These are phyloP conservation scores for Salticus scenicus DNA, from an alignment of 2,888 invertebrate species.

Conservation along the genomic window DNA sequence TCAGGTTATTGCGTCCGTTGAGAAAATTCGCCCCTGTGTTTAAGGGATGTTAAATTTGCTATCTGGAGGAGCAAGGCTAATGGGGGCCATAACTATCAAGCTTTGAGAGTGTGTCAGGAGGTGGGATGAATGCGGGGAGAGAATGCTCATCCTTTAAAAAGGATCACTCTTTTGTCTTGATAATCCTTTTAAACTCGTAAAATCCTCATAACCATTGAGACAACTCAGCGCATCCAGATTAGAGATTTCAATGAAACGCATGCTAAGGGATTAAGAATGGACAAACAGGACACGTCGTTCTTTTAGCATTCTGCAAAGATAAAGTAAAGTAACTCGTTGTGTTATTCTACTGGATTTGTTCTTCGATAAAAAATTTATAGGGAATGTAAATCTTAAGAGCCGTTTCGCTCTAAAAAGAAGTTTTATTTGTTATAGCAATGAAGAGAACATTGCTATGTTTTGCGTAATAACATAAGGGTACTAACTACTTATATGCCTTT, in stretches of 20 bases:
- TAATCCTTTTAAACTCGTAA: constrained; percentile 19
- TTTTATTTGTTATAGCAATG: neutral
- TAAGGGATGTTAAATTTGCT: constrained; percentile 67
- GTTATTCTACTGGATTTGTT: neutral
- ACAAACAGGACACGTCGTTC: neutral
- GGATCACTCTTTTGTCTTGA: constrained; percentile 16
- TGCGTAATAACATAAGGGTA: too few species aligned
- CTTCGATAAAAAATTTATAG: neutral
- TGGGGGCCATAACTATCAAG: constrained; percentile 65
- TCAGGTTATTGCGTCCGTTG: constrained; percentile 46
- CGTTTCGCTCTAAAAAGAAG: neutral
- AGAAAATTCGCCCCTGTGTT: constrained; percentile 59
- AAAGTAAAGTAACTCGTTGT: neutral
- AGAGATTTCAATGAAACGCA: constrained; percentile 9
- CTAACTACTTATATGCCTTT: too few species aligned
- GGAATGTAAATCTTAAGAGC: neutral
- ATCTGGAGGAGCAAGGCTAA: constrained; percentile 63
- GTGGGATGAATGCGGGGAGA: neutral
- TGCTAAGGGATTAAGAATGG: neutral
- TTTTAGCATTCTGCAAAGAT: neutral
- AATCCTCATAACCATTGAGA: constrained; percentile 15
- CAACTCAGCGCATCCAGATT: constrained; percentile 19
- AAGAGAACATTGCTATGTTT: neutral
- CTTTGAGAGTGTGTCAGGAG: neutral
- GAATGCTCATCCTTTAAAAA: constrained; percentile 1